Evolutionary conservation across 2,797 vertebrate genomes (phyloP).

Genomic region (Bradypodion pumilum): DNA sequence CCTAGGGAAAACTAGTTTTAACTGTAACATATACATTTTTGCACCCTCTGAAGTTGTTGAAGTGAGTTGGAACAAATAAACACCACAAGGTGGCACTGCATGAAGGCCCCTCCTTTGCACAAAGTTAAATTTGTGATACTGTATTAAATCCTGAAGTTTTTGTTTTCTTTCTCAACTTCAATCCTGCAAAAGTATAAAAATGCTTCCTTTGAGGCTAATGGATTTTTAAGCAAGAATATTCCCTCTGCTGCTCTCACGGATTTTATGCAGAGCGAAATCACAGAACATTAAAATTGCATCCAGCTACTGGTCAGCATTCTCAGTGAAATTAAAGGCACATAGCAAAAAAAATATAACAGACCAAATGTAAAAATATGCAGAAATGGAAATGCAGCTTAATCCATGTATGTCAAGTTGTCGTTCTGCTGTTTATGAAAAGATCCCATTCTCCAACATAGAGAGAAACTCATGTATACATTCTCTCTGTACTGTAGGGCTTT

Average conservation of each 20-base stretch:
- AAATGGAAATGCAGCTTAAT: neutral
- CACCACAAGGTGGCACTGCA: slow-evolving; percentile 21
- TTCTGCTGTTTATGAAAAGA: neutral
- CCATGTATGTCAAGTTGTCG: neutral
- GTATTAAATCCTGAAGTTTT: neutral
- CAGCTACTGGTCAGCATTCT: neutral
- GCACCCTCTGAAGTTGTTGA: neutral
- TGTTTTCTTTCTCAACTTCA: slow-evolving; percentile 8
- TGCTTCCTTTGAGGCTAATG: neutral
- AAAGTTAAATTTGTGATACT: neutral
- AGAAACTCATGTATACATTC: too few species aligned
- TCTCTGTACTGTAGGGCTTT: too few species aligned
- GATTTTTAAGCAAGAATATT: neutral
- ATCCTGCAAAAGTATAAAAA: neutral
- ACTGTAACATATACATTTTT: too few species aligned
- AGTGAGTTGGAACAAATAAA: neutral
- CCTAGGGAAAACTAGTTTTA: too few species aligned
- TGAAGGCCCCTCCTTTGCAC: neutral
- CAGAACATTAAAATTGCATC: neutral
- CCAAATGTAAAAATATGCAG: neutral
- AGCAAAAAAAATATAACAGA: neutral
- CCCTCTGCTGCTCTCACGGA: neutral
- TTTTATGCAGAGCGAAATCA: neutral
- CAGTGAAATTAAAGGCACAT: neutral
- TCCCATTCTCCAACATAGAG: too few species aligned